These are phyloP conservation scores for Coenobita brevimanus DNA, from an alignment of 1,140 invertebrate genomes.

Conservation along the genomic window DNA sequence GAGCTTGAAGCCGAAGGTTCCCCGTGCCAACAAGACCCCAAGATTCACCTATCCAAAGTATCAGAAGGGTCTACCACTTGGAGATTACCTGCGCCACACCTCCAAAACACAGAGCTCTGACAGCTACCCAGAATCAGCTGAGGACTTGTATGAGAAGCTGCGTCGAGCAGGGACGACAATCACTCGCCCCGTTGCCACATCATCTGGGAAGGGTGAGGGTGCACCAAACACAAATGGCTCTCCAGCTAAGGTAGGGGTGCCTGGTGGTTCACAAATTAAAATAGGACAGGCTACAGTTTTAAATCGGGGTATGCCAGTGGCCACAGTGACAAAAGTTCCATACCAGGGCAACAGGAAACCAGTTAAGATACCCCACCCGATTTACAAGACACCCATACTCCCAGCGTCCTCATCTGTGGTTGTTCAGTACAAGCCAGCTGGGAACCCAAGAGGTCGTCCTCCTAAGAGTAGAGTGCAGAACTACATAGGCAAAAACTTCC, in stretches of 20 bases:
- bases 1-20: not conserved
- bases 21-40: not conserved
- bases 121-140: not conserved
- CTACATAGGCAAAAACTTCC: too few species aligned
- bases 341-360: too few species aligned
- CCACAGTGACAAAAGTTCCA: not conserved
- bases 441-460: too few species aligned
- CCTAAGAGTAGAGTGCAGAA: too few species aligned
- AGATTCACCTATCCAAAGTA: not conserved
- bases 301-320: too few species aligned
- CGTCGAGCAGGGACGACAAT: not conserved
- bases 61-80: not conserved
- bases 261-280: too few species aligned
- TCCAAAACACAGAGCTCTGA: not conserved
- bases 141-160: slow-evolving; percentile 5
- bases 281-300: too few species aligned
- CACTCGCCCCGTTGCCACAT: not conserved
- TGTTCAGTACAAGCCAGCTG: not conserved
- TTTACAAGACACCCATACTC: not conserved
- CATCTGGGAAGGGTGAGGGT: not conserved
- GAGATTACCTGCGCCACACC: not conserved
- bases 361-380: not conserved
- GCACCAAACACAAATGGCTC: too few species aligned
- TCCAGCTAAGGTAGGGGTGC: too few species aligned
- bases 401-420: slow-evolving; percentile 5